Base-by-base conservation (phyloP, 2,797 vertebrate genomes). In the Poecilia picta region DNA sequence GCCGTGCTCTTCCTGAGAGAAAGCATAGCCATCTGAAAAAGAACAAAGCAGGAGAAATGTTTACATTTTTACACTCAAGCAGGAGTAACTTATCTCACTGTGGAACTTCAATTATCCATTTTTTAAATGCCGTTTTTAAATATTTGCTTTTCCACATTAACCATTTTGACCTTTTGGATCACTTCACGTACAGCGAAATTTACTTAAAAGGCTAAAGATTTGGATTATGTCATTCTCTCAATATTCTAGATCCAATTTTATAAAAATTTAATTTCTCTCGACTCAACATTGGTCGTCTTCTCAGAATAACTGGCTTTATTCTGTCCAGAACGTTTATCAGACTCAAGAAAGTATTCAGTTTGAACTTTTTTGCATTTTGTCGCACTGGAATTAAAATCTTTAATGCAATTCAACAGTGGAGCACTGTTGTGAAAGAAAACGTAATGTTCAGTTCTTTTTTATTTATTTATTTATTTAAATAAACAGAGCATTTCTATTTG, bases 1-100 rank as follows among this genome's bases (percentile, higher is more conserved):
- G 8, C 98, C 98, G 0, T 99, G 97, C 91, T 99, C 98, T 94
- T 99, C 98, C 94, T 99, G 98, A 88, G 98, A 99, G 96, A 99
- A 99, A 8, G 98, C 98, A 41, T 98, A 99, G 53, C 98, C 98
- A 89, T 99, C 98, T 99, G 95, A 11, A 93, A 93, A 77, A 87
- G 43, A 43, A 92, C 79, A 90, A 45, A 85, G 28, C 79, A 74
- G 28, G 43, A 59, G 18, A 71, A n/a, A 15, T 8, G 25, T 2
- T 33, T 10, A 33, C 13, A 51, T 0, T 72, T 47, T 47, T 8
- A 46, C 71, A 47, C 45, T 33, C 36, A 2, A 41, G 39, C 16
- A 23, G 10, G 6, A 66, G 36, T 18, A 66, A 39, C 15, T 64
- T 36, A 8, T 64, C 33, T 33, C 28, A 62, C 13, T 18, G 16